Evolutionary conservation across 2,797 vertebrate genomes (phyloP), one percentile per base, ranked within the genome.

Genomic region (Acridotheres tristis): DNA sequence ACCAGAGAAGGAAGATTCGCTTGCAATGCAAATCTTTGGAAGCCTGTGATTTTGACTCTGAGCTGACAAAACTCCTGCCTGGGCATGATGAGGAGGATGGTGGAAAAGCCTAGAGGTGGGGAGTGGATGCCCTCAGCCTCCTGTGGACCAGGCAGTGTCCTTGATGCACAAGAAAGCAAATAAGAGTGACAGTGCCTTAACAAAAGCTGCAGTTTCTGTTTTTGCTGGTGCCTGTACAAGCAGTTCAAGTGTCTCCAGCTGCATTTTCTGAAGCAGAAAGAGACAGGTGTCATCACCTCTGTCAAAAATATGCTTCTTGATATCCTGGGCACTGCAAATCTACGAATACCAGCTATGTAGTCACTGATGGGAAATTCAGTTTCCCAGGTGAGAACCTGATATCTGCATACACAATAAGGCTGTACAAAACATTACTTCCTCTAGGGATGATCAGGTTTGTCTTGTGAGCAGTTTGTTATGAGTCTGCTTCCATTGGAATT

Each of bases 391-490:
- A 50, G 38, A 66, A 42, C 38, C 30, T 34, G 22, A 0, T 59
- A 53, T 36, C 45, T 40, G 27, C 55, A 71, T 54, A 47, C 10
- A 45, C 16, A 42, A 42, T 7, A 16, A 42, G 25, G 42, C 32
- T 69, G 4, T 45, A 53, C 16, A 66, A 75, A 84, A 45, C 10
- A 48, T 38, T 4, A 7, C 10, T 45, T 29, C 20, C 51, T 72
- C 25, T 16, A 57, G 36, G 25, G 38, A 69, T 10, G 19, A 54
- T 61, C 23, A 47, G 23, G 19, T 68, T 43, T 42, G 21, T 71
- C 63, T 79, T 0, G 0, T 30, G 32, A 69, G 29, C 29, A 21
- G 25, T 48, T 90, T 85, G 13, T 45, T 67, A 61, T 0, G 6
- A 45, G 18, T 85, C 53, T 63, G 32, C 45, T 22, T 65, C 48